A percentile compares a stretch with the other conserved stretches of the same genome.
phyloP scores from a whole-genome alignment of 2,113 vertebrate species.

The Cochlearius cochlearius region DNA sequence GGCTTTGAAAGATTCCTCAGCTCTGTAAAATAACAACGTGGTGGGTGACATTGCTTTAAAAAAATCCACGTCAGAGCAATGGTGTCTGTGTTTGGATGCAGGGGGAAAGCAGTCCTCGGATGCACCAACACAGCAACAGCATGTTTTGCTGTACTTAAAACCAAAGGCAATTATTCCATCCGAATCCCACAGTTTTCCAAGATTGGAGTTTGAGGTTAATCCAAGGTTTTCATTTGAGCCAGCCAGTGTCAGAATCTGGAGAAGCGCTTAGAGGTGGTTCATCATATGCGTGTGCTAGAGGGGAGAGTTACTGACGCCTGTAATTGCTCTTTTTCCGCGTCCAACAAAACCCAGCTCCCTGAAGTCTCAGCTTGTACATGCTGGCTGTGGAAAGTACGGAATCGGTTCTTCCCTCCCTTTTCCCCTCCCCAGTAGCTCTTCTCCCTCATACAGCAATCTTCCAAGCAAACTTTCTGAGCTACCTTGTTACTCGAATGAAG shows the following conservation, averaged over 20 bases:
- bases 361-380: neutral
- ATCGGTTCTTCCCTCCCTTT: neutral
- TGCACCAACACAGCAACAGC: neutral
- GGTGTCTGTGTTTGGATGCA: neutral
- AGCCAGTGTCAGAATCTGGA: neutral
- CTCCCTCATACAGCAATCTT: neutral
- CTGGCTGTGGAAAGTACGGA: neutral
- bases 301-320: neutral
- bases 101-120: neutral
- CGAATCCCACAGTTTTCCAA: neutral
- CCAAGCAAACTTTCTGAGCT: conserved; percentile 44
- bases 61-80: neutral
- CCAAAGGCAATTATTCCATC: neutral
- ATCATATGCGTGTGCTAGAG: fast-evolving
- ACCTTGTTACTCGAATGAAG: conserved; percentile 56
- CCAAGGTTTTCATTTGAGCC: neutral
- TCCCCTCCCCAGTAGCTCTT: neutral
- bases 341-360: neutral
- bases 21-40: neutral
- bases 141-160: neutral
- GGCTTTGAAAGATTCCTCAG: neutral
- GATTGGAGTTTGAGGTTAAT: neutral
- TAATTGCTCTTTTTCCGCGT: neutral
- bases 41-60: neutral
- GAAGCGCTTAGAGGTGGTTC: neutral